Percentiles rank a stretch among this genome's conserved stretches.
phyloP scores from a whole-genome alignment of 2,113 vertebrate genomes.

The Blennius ocellaris region DNA sequence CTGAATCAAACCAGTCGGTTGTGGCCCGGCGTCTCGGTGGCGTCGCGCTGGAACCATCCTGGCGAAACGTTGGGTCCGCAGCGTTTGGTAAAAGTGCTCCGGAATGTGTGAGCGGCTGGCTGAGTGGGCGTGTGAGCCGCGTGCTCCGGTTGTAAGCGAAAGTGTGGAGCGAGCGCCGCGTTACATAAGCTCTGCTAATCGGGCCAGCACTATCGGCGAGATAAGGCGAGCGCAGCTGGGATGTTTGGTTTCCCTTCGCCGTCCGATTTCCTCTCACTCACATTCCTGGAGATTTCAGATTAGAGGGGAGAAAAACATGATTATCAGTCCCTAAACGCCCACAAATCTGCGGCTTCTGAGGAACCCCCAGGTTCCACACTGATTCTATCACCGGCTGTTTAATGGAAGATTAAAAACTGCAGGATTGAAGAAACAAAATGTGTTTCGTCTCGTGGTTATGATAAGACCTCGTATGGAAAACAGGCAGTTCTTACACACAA shows the following conservation, averaged over 20 bases:
- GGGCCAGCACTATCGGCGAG: neutral
- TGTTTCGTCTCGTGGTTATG: too few relatives aligned
- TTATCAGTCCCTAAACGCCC: too few relatives aligned
- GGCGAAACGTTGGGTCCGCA: neutral
- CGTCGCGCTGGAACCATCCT: neutral
- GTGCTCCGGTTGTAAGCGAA: conserved; percentile 43
- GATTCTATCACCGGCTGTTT: too few relatives aligned
- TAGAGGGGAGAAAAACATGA: neutral
- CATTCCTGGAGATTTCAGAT: neutral
- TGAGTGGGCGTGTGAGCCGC: conserved; percentile 54
- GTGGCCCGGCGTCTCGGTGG: conserved; percentile 9
- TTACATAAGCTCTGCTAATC: conserved; percentile 58
- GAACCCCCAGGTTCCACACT: too few relatives aligned
- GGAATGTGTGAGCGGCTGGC: conserved; percentile 32
- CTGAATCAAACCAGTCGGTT: neutral
- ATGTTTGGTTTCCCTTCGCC: neutral
- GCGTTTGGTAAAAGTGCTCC: conserved; percentile 38
- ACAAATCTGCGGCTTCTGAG: too few relatives aligned
- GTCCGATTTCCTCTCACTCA: neutral
- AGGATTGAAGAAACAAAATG: too few relatives aligned
- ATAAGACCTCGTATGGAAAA: too few relatives aligned
- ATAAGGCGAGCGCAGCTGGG: conserved; percentile 12
- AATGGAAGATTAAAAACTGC: too few relatives aligned
- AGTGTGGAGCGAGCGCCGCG: conserved; percentile 40
- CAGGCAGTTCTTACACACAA: too few relatives aligned